Evolutionary conservation across 2,797 vertebrate species (phyloP).

Genomic region (Lates japonicus): DNA sequence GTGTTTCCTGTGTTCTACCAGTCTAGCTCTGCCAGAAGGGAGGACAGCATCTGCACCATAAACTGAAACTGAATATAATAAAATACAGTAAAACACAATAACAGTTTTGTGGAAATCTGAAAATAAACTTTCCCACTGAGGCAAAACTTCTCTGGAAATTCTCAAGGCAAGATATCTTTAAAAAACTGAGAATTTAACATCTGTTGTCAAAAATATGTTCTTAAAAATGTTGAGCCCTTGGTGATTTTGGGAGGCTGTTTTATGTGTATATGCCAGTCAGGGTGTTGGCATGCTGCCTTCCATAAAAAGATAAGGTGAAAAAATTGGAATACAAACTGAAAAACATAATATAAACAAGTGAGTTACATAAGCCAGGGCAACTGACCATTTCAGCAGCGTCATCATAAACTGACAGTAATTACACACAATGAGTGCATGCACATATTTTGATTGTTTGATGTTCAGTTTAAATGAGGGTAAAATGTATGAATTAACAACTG

Average conservation of each 20-base stretch:
- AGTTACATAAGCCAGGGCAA: neutral
- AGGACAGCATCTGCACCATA: neutral
- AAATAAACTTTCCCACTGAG: constrained; percentile 6
- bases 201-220: constrained; percentile 1
- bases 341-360: constrained; percentile 7
- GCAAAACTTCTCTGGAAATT: constrained; percentile 14
- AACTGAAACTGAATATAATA: constrained; percentile 5
- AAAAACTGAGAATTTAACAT: constrained; percentile 16
- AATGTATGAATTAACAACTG: too few relatives aligned
- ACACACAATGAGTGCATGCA: too few relatives aligned
- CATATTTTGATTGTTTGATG: too few relatives aligned
- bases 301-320: neutral
- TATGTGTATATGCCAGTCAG: neutral
- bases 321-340: neutral
- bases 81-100: neutral
- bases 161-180: neutral
- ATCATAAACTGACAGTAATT: neutral
- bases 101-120: neutral
- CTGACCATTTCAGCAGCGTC: neutral
- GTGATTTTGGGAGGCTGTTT: neutral
- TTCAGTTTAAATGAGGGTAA: too few relatives aligned
- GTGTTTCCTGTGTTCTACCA: neutral
- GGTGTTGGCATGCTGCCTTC: neutral
- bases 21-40: neutral
- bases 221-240: constrained; percentile 27